phyloP scores from a whole-genome alignment of 2,888 invertebrate genomes.

The Lottia scabra region DNA sequence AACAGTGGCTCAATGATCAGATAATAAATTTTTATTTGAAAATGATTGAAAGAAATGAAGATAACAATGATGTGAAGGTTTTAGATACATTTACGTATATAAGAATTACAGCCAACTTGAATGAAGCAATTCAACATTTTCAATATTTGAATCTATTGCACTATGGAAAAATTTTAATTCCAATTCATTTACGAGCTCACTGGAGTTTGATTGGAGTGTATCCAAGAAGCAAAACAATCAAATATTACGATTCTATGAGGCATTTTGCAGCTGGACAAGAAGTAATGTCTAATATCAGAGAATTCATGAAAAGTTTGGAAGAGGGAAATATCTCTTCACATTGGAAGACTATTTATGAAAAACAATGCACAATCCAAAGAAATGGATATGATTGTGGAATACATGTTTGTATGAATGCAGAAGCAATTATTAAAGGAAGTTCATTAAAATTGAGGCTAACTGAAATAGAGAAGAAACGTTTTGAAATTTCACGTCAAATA shows the following conservation, averaged over 20 bases:
- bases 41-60: background rate
- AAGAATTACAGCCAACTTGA: background rate
- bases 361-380: too few relatives aligned
- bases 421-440: too few relatives aligned
- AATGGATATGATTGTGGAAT: too few relatives aligned
- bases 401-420: too few relatives aligned
- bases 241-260: too few relatives aligned
- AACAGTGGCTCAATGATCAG: background rate
- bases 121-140: background rate
- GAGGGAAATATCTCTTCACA: too few relatives aligned
- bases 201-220: background rate
- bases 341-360: too few relatives aligned
- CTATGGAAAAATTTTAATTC: background rate
- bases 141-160: background rate
- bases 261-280: too few relatives aligned
- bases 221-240: too few relatives aligned
- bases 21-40: background rate
- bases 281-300: background rate
- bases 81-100: background rate
- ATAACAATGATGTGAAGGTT: background rate
- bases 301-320: background rate
- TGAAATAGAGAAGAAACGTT: too few relatives aligned
- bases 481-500: too few relatives aligned
- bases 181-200: background rate
- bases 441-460: too few relatives aligned